Conservation (phyloP, 2,797 vertebrate species). For the Cuculus canorus region DNA sequence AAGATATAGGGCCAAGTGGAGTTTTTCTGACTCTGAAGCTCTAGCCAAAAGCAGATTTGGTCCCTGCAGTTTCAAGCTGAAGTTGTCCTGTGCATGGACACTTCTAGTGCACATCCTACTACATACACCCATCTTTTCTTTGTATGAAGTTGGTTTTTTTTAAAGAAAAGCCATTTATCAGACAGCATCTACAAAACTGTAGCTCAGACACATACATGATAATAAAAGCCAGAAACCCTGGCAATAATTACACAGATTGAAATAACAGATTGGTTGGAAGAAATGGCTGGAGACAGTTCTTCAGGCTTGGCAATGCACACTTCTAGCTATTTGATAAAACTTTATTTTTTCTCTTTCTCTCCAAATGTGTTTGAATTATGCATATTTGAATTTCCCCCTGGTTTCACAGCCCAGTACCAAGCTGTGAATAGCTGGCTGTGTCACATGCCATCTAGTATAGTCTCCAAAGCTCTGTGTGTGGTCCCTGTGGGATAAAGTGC, state of each 20-base stretch:
- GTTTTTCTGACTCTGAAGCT: neutral
- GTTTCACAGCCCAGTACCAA: slow-evolving; percentile 61
- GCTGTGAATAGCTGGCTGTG: slow-evolving; percentile 69
- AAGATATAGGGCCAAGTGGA: neutral
- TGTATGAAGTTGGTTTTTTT: neutral
- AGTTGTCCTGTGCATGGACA: neutral
- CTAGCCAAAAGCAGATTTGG: neutral
- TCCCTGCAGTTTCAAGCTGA: neutral
- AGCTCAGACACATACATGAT: slow-evolving; percentile 26
- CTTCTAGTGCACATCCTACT: neutral
- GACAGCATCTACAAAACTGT: slow-evolving; percentile 25
- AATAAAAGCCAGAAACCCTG: slow-evolving; percentile 68
- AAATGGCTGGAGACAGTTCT: slow-evolving; percentile 51
- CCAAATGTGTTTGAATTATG: slow-evolving; percentile 61
- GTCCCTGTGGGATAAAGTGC: slow-evolving; percentile 61
- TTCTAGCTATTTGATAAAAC: slow-evolving; percentile 4
- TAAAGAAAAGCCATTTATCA: neutral
- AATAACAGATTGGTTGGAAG: slow-evolving; percentile 67
- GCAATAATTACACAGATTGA: slow-evolving; percentile 69
- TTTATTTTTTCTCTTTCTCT: neutral
- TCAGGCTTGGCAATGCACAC: slow-evolving; percentile 30
- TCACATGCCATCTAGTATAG: slow-evolving; percentile 61
- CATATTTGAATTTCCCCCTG: slow-evolving; percentile 65
- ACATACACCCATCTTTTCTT: neutral
- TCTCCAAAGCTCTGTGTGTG: slow-evolving; percentile 30